Evolutionary conservation across 2,797 vertebrate species (phyloP).

Genomic region (Schizopygopsis pylzovi): DNA sequence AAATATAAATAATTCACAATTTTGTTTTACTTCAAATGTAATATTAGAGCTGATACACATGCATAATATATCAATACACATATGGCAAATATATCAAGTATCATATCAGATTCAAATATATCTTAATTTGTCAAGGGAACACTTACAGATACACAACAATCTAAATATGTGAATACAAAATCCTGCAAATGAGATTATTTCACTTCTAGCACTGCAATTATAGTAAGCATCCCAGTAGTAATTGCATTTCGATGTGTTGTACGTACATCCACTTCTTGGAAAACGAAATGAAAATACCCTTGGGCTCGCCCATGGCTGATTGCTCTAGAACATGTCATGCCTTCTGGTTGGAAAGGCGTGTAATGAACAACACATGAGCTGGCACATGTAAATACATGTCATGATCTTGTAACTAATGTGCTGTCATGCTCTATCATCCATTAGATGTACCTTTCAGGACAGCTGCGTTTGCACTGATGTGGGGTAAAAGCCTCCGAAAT

Average conservation of each 20-base stretch:
- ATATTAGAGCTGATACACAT: background rate
- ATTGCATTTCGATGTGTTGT: background rate
- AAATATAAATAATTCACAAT: background rate
- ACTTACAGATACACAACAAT: background rate
- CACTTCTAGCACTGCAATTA: slow-evolving; percentile 13
- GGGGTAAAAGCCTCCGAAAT: slow-evolving; percentile 7
- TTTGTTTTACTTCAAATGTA: background rate
- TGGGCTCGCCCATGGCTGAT: slow-evolving; percentile 37
- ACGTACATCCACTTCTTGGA: background rate
- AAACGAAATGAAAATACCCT: slow-evolving; percentile 24
- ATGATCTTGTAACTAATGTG: slow-evolving; percentile 20
- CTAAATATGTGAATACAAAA: slow-evolving; percentile 22
- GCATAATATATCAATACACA: background rate
- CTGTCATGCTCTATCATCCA: background rate
- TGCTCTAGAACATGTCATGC: slow-evolving; percentile 24
- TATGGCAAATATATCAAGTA: background rate
- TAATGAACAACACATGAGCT: slow-evolving; percentile 40
- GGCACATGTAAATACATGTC: slow-evolving; percentile 21
- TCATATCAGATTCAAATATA: background rate
- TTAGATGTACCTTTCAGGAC: slow-evolving; percentile 17
- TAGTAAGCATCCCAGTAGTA: slow-evolving; percentile 9
- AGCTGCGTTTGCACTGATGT: background rate
- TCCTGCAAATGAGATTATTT: slow-evolving; percentile 31
- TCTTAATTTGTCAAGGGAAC: background rate
- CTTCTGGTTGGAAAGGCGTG: slow-evolving; percentile 19